A percentile compares a stretch with the other conserved stretches of the same genome.
Evolutionary conservation across 2,113 vertebrate genomes (phyloP).

Genomic region (Colossoma macropomum): DNA sequence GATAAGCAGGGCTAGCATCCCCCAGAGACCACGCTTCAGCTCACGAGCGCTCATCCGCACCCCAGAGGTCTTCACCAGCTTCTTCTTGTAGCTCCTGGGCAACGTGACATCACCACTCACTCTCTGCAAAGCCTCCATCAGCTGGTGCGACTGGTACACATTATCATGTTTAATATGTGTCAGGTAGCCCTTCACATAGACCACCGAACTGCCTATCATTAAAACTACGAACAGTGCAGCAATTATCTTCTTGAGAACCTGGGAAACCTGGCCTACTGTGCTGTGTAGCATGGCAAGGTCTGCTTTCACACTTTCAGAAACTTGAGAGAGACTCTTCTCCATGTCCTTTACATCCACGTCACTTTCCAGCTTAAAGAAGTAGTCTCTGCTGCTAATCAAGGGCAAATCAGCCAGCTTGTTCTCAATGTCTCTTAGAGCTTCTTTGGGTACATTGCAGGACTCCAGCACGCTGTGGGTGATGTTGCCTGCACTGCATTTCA

Average conservation of each 20-base stretch:
- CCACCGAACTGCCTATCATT: slow-evolving; percentile 10
- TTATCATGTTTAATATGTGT: slow-evolving; percentile 43
- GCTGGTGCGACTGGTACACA: slow-evolving; percentile 25
- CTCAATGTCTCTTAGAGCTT: slow-evolving; percentile 39
- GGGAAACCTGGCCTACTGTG: neutral
- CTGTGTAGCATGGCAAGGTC: neutral
- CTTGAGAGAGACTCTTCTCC: neutral
- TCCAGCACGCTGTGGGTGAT: slow-evolving; percentile 75
- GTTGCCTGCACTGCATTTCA: slow-evolving; percentile 76
- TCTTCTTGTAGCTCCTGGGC: slow-evolving; percentile 16
- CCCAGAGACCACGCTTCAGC: slow-evolving; percentile 26
- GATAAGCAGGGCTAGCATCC: neutral
- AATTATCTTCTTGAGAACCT: slow-evolving; percentile 13
- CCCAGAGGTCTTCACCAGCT: slow-evolving; percentile 37
- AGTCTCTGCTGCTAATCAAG: neutral
- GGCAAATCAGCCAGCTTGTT: neutral
- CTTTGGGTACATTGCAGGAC: slow-evolving; percentile 65
- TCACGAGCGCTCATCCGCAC: slow-evolving; percentile 30
- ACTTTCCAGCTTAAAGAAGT: neutral
- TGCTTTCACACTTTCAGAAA: neutral
- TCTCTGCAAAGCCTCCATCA: neutral
- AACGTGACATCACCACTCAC: neutral
- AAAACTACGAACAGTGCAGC: neutral
- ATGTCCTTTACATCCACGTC: neutral
- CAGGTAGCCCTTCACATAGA: slow-evolving; percentile 37